A percentile compares a stretch with the other conserved stretches of the same genome.
Conservation (phyloP, 1,140 invertebrate species). For the Drosophila varians region DNA sequence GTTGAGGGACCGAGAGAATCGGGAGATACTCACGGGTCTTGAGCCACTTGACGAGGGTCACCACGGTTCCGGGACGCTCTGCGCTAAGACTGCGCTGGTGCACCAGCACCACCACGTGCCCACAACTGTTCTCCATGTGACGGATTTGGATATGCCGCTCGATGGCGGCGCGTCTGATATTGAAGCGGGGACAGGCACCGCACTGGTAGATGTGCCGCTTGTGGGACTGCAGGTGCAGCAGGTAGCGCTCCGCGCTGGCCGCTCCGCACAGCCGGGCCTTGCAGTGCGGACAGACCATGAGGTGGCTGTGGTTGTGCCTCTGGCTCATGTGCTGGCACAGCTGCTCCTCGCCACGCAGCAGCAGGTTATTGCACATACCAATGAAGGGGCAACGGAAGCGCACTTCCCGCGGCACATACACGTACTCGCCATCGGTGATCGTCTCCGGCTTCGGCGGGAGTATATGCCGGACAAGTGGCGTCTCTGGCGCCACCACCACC, state of each 20-base stretch:
- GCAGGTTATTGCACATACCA: not conserved
- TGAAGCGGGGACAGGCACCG: slow-evolving; percentile 19
- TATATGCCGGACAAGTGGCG: too few relatives aligned
- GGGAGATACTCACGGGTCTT: slow-evolving; percentile 49
- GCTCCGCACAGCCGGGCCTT: accelerated
- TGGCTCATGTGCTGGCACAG: slow-evolving; percentile 24
- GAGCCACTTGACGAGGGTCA: slow-evolving; percentile 10
- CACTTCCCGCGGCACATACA: slow-evolving; percentile 23
- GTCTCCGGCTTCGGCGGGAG: too few relatives aligned
- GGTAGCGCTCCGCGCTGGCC: not conserved
- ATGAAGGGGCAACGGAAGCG: slow-evolving; percentile 37
- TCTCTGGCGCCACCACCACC: too few relatives aligned
- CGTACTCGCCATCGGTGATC: too few relatives aligned
- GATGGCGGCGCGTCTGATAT: slow-evolving; percentile 7
- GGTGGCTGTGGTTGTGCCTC: slow-evolving; percentile 22
- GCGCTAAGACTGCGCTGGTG: slow-evolving; percentile 5
- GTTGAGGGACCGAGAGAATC: too few relatives aligned
- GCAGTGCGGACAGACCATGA: slow-evolving; percentile 38
- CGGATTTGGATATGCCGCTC: slow-evolving; percentile 46
- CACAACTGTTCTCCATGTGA: not conserved
- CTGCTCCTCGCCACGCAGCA: slow-evolving; percentile 3
- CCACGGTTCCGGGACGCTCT: not conserved
- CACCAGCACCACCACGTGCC: slow-evolving; percentile 33
- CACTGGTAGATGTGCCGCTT: slow-evolving; percentile 64
- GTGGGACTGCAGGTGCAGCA: slow-evolving; percentile 41